phyloP scores from a whole-genome alignment of 1,140 invertebrate species.

The Drosophila fuyamai region DNA sequence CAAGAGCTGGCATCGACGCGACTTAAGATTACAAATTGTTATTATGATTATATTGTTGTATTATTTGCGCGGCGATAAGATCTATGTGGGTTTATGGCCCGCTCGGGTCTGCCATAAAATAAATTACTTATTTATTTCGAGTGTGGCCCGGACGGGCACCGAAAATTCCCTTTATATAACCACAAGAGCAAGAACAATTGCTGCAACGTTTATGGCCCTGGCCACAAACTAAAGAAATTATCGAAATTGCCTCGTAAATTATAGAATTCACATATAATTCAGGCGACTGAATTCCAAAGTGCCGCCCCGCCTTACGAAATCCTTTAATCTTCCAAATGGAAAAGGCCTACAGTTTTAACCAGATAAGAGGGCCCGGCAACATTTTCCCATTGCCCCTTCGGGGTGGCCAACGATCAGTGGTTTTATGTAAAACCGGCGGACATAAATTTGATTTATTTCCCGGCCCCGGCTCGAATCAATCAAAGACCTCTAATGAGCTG shows the following conservation, averaged over 20 bases:
- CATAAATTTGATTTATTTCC: slow-evolving; percentile 81
- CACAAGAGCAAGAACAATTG: slow-evolving; percentile 49
- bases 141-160: slow-evolving; percentile 36
- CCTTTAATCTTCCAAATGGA: slow-evolving; percentile 48
- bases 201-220: slow-evolving; percentile 67
- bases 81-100: slow-evolving; percentile 62
- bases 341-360: slow-evolving; percentile 1
- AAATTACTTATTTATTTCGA: slow-evolving; percentile 81
- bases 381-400: slow-evolving; percentile 25
- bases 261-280: slow-evolving; percentile 58
- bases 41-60: slow-evolving; percentile 74
- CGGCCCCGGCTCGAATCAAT: slow-evolving; percentile 59
- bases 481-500: slow-evolving; percentile 52
- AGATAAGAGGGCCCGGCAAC: slow-evolving; percentile 20
- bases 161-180: slow-evolving; percentile 48
- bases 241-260: slow-evolving; percentile 78
- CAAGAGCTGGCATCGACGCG: slow-evolving; percentile 66
- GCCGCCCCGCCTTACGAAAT: slow-evolving; percentile 47
- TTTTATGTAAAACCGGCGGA: slow-evolving; percentile 46
- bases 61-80: slow-evolving; percentile 75
- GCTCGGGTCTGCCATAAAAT: slow-evolving; percentile 65
- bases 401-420: slow-evolving; percentile 28
- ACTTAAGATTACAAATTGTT: slow-evolving; percentile 77
- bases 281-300: slow-evolving; percentile 32
- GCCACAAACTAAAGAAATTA: slow-evolving; percentile 64